These are phyloP conservation scores for Luperina nickerlii DNA, from an alignment of 2,888 invertebrate species.

Conservation along the genomic window DNA sequence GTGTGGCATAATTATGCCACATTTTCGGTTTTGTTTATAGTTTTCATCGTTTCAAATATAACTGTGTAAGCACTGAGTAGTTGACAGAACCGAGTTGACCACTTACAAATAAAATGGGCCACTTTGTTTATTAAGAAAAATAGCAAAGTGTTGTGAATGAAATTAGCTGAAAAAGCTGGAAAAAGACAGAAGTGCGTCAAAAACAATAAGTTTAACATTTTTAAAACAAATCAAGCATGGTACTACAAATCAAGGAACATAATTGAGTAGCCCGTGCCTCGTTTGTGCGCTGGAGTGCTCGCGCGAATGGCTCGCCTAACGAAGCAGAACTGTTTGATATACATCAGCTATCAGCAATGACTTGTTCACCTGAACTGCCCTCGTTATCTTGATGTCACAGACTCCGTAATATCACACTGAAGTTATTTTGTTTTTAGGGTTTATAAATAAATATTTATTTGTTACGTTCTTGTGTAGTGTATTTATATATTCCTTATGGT, in stretches of 20 bases:
- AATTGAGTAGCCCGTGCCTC: background rate
- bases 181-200: background rate
- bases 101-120: background rate
- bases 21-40: background rate
- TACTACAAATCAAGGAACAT: background rate
- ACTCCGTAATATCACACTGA: background rate
- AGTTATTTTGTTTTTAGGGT: background rate
- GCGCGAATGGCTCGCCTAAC: slow-evolving; percentile 17
- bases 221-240: background rate
- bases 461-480: background rate
- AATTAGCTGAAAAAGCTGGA: too few species aligned
- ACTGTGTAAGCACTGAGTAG: background rate
- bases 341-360: slow-evolving; percentile 3
- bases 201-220: background rate
- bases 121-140: background rate
- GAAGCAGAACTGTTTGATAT: slow-evolving; percentile 25
- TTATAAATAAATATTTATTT: background rate
- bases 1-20: background rate
- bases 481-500: background rate
- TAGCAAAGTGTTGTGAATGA: background rate
- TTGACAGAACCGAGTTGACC: background rate
- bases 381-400: background rate
- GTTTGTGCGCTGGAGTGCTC: slow-evolving; percentile 1
- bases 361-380: background rate
- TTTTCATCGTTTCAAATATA: background rate